Evolutionary conservation across 2,888 invertebrate species (phyloP).

Genomic region (Allygus modestus): DNA sequence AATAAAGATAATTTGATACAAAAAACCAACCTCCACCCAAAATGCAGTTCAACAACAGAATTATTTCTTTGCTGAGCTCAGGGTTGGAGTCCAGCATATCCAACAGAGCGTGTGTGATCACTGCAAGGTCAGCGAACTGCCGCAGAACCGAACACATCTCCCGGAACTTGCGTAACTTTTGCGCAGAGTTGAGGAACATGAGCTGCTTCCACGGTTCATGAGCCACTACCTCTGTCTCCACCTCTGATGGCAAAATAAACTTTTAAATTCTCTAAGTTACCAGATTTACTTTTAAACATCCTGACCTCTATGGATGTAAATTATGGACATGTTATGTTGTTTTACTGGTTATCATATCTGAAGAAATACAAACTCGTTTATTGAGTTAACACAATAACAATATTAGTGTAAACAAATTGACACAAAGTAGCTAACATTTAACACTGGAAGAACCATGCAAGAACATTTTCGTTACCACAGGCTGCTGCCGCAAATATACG

Average conservation of each 20-base stretch:
- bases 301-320: no score
- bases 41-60: conserved; percentile 79
- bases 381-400: no score
- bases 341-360: no score
- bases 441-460: no score
- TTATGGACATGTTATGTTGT: no score
- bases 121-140: conserved; percentile 75
- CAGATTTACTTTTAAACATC: no score
- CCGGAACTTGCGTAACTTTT: conserved; percentile 76
- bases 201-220: conserved; percentile 81
- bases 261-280: background rate
- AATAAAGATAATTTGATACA: no score
- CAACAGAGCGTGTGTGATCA: conserved; percentile 81
- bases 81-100: conserved; percentile 78
- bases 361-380: no score
- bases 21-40: conserved; percentile 56
- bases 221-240: conserved; percentile 64
- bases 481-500: no score
- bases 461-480: no score
- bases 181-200: conserved; percentile 78
- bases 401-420: no score
- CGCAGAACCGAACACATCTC: conserved; percentile 79
- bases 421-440: no score
- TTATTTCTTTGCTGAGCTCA: conserved; percentile 80
- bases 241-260: conserved; percentile 15